These are phyloP conservation scores for Anticlea derivata DNA, from an alignment of 2,888 invertebrate species.

Conservation along the genomic window DNA sequence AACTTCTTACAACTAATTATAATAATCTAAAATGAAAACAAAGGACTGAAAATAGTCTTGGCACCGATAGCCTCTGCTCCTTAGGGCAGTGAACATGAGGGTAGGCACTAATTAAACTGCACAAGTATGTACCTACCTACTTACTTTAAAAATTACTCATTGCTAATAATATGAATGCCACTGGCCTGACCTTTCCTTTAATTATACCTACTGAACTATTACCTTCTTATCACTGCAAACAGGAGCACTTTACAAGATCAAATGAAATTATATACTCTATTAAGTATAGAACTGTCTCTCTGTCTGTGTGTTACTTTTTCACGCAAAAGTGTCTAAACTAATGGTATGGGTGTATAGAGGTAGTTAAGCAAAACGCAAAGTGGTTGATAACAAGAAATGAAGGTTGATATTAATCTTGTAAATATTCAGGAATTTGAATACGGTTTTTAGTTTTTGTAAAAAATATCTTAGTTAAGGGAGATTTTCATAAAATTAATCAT, in stretches of 20 bases:
- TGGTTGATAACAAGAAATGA: no score
- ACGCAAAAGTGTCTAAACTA: no score
- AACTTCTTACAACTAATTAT: constrained; percentile 31
- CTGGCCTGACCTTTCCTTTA: background rate
- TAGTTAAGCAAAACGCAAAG: no score
- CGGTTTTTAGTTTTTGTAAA: no score
- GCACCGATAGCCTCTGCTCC: constrained; percentile 23
- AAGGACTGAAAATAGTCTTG: constrained; percentile 18
- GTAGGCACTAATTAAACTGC: constrained; percentile 8
- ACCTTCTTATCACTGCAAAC: background rate
- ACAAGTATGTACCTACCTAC: background rate
- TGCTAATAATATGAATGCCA: background rate
- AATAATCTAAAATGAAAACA: constrained; percentile 28
- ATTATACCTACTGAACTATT: background rate
- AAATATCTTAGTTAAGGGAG: no score
- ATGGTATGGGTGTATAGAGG: no score
- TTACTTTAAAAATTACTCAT: background rate
- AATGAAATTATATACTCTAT: no score
- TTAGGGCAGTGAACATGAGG: constrained; percentile 4
- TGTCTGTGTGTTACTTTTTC: no score
- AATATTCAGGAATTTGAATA: no score
- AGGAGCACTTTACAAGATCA: background rate
- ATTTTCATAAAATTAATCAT: no score
- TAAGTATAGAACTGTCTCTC: no score
- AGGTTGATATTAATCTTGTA: no score